Base-by-base conservation (phyloP, 2,888 invertebrate genomes). In the Brachynemurus nebulosus region DNA sequence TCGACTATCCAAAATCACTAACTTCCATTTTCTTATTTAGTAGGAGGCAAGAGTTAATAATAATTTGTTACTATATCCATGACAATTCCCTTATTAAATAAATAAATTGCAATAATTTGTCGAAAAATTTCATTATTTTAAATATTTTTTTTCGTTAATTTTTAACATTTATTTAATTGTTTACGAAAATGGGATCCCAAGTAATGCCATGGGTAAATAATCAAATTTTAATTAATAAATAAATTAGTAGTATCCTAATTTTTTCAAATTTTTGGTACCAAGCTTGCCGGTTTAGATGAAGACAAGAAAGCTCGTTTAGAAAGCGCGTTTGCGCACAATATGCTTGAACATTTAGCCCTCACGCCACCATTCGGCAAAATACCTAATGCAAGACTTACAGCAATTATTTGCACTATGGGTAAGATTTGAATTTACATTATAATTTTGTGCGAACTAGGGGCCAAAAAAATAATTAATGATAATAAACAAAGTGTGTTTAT, bases 341-440 rank as follows among this genome's bases (percentile, higher is more conserved):
- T 65, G 1, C 51, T 74, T 16, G 71, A 73, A 36, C 72, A 76
- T 51, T 47, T 69, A 3, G 58, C 69, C 4, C 64, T 67, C 36
- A 62, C 75, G 18, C 37, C 37, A 18, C 18, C 19, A 9, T 19
- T 19, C 20, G 20, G 12, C 8, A 20, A 2, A 9, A 20, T 12
- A 0, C 65, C 64, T 0, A 65, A 65, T 46, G 67, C 69, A 51
- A 61, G 71, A 42, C 60, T 74, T 3, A 74, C 76, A 1, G 67
- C 68, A 50, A 68, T 78, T 41, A 64, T 74, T 42, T 71, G 71
- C 33, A 65, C 70, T 1, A 64, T 78, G 53, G 71, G 74, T 72
- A 62, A 51, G 44, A 17, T 14, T 27, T 42, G n/a, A n/a, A n/a
- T n/a, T n/a, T n/a, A n/a, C n/a, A n/a, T n/a, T n/a, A n/a, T n/a